Evolutionary conservation across 2,888 invertebrate species (phyloP), one percentile per base, ranked within the genome.

Genomic region (Cacoxenus indagator): DNA sequence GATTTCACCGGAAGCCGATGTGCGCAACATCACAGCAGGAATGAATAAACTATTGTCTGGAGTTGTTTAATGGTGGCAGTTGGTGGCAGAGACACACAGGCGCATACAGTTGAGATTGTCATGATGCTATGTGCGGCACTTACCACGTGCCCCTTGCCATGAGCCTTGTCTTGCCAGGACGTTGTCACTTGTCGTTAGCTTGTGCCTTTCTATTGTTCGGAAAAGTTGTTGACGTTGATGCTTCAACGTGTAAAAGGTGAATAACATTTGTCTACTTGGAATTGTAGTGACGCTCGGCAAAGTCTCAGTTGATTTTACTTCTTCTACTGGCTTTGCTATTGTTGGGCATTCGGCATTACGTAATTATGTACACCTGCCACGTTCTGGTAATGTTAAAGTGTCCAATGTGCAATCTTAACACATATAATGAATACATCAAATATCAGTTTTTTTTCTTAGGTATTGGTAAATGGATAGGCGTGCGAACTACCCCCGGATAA

Each of bases 171-270:
- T 11, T 37, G 37, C 37, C 37, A 37, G 14, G 37, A 11, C 37
- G 37, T 37, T 37, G 37, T 37, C 37, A 37, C 19, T 51, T 51
- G 51, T 19, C 19, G 51, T 9, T 37, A 11, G 37, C 14, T 37
- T 37, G 37, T 37, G 37, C 8, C 9, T 37, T 51, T 4, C 51
- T 19, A 51, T 51, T 51, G 51, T 51, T 51, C 24, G 51, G 22
- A 51, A 22, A 81, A 81, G 82, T 82, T 81, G 80, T 81, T 81
- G 80, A 81, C 80, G 80, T 73, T 81, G 82, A 80, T 80, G 83
- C 82, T 79, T 65, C 78, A 73, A 78, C 83, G 83, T 83, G 82
- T 75, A 78, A 78, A 81, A 81, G 80, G 83, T 81, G 80, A 81
- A 81, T 83, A 81, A 81, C 80, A 81, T 76, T 83, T 81, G 79